These are phyloP conservation scores for Geopemphigus sp. DNA, from an alignment of 1,140 invertebrate species.

Conservation along the genomic window DNA sequence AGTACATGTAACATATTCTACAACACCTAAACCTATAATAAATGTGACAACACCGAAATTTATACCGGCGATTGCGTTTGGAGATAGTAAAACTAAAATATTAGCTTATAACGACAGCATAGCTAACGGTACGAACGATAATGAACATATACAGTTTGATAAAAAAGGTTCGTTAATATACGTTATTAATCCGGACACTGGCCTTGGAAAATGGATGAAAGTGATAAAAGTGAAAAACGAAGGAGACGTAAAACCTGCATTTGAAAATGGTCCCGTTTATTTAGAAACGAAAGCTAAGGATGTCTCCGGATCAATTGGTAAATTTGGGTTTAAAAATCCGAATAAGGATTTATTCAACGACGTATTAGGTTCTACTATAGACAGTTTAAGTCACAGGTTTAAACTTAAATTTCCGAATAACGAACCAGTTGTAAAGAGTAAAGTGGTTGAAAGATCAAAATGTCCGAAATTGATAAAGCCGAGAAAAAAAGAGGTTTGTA, in stretches of 20 bases:
- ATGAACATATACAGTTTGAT: background rate
- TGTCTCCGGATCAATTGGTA: constrained; percentile 17
- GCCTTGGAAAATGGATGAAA: constrained; percentile 52
- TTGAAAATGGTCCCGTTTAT: constrained; percentile 7
- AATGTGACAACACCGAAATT: constrained; percentile 16
- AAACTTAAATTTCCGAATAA: constrained; percentile 2
- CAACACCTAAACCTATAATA: constrained; percentile 9
- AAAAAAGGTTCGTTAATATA: constrained; percentile 52
- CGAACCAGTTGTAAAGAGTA: background rate
- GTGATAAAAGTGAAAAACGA: constrained; percentile 46
- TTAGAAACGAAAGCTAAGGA: constrained; percentile 39
- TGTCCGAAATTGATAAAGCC: constrained; percentile 18
- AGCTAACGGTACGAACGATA: background rate
- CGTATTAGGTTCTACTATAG: background rate
- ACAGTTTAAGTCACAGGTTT: constrained; percentile 1
- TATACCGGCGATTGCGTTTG: constrained; percentile 1
- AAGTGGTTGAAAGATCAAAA: background rate
- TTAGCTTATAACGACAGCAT: constrained; percentile 12
- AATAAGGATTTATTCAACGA: constrained; percentile 6
- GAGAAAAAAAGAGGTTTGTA: constrained; percentile 19
- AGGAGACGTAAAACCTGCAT: background rate
- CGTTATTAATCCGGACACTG: constrained; percentile 52
- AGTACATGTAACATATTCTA: constrained; percentile 41
- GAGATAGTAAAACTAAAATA: constrained; percentile 32
- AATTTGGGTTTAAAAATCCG: constrained; percentile 33